Percentiles rank a stretch among this genome's conserved stretches.
Evolutionary conservation across 1,140 invertebrate genomes (phyloP).

Genomic region (Stenopsyche tienmushanensis): DNA sequence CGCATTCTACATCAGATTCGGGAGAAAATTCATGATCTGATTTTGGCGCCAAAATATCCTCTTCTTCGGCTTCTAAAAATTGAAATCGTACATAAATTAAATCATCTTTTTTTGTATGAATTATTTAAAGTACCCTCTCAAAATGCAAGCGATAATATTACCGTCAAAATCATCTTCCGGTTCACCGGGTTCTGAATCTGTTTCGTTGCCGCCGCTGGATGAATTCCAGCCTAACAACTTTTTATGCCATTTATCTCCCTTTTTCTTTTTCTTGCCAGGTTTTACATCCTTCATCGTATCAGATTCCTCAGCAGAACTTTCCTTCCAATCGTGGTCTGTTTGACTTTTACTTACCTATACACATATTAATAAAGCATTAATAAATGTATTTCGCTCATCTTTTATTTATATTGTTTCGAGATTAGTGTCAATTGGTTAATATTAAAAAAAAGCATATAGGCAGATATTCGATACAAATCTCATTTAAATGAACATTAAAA

Average conservation of each 20-base stretch:
- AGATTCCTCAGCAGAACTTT: constrained; percentile 32
- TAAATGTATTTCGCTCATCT: constrained; percentile 7
- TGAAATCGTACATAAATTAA: background rate
- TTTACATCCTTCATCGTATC: constrained; percentile 47
- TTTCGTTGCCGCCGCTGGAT: constrained; percentile 65
- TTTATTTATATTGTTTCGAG: constrained; percentile 37
- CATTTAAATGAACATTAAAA: no score
- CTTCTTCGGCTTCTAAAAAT: constrained; percentile 59
- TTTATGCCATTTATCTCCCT: constrained; percentile 59
- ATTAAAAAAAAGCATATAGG: background rate
- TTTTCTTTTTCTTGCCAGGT: constrained; percentile 57
- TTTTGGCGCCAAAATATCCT: constrained; percentile 62
- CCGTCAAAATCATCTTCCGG: constrained; percentile 33
- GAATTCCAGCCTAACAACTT: constrained; percentile 67
- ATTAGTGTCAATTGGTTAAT: no score
- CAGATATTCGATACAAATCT: no score
- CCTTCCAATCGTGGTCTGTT: constrained; percentile 29
- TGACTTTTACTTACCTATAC: constrained; percentile 34
- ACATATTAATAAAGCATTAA: background rate
- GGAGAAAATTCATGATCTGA: constrained; percentile 92
- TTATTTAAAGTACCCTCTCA: constrained; percentile 34
- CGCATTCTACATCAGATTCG: constrained; percentile 64
- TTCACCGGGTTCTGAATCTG: constrained; percentile 61
- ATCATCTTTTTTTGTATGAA: no score
- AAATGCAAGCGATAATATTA: constrained; percentile 8